Evolutionary conservation across 2,888 invertebrate genomes (phyloP).

Genomic region (Drymonia ruficornis): DNA sequence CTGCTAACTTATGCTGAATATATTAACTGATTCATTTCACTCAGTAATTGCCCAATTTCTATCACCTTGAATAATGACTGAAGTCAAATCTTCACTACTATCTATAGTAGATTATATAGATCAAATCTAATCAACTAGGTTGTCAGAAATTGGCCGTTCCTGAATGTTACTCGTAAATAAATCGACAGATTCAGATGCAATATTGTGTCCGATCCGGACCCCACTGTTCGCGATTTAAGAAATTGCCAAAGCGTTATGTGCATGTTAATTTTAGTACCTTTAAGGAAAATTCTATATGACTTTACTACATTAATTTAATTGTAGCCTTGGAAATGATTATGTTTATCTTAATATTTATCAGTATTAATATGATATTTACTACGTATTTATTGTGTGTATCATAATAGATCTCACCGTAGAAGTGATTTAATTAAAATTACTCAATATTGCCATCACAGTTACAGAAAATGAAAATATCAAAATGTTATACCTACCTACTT

Average conservation of each 20-base stretch:
- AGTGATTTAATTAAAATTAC: conserved; percentile 41
- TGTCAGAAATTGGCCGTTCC: conserved; percentile 7
- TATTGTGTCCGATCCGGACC: conserved; percentile 4
- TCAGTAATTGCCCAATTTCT: no score
- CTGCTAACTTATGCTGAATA: no score
- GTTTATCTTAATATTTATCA: conserved; percentile 35
- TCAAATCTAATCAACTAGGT: not conserved
- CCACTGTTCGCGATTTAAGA: conserved; percentile 21
- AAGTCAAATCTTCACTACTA: no score
- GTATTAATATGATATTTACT: conserved; percentile 38
- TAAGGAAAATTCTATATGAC: conserved; percentile 23
- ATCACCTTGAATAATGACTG: no score
- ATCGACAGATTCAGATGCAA: not conserved
- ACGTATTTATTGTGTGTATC: conserved; percentile 16
- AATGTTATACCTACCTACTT: conserved; percentile 26
- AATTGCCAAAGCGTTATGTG: conserved; percentile 52
- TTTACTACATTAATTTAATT: conserved; percentile 13
- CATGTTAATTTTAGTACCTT: conserved; percentile 29
- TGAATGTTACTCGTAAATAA: not conserved
- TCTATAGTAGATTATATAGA: no score
- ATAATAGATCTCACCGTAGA: conserved; percentile 38
- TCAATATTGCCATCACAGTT: conserved; percentile 47
- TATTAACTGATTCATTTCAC: no score
- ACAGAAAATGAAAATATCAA: conserved; percentile 35
- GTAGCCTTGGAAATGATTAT: conserved; percentile 16